Base-by-base conservation (phyloP, 2,113 vertebrate genomes). In the Rhineura floridana region DNA sequence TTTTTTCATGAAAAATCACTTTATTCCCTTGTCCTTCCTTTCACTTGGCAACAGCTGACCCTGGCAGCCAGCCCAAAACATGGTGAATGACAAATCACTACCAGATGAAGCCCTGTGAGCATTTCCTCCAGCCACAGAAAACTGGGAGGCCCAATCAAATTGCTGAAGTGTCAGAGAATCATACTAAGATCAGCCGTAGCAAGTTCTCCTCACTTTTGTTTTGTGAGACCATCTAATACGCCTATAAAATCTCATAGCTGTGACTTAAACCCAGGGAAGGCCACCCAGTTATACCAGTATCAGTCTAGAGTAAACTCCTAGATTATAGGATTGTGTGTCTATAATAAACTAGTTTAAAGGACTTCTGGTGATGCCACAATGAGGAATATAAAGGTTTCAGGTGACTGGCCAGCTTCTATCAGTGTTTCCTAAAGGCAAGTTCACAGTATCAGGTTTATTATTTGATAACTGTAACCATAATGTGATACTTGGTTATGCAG, bases 21-120 rank as follows among this genome's bases (percentile, higher is more conserved):
- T 96, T 96, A 95, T 95, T 97, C 95, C 96, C 95, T 92, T 87
- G 91, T 95, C 96, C 70, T 96, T 95, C 93, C 90, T 94, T 95
- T 95, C 89, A 86, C 93, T 95, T 95, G 93, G 95, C 96, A 97
- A 94, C 95, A 95, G 95, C 95, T 96, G 94, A 95, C 89, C 59
- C 95, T 96, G 97, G 97, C 96, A 94, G 80, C 86, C 83, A 96
- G 96, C 97, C 97, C 90, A 92, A 96, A 96, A 93, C 96, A 95
- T 89, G 93, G 91, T 92, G 94, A 96, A 95, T 93, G 96, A 97
- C 97, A 98, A 98, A 98, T 98, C 96, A 97, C 95, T 98, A 96
- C 96, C 97, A 98, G 96, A 98, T 98, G 97, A 97, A 95, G 92
- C 93, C 91, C 67, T 48, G 89, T 91, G 89, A 95, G 90, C 86